Base-by-base conservation (phyloP, 2,797 vertebrate genomes). In the Botia kubotai region DNA sequence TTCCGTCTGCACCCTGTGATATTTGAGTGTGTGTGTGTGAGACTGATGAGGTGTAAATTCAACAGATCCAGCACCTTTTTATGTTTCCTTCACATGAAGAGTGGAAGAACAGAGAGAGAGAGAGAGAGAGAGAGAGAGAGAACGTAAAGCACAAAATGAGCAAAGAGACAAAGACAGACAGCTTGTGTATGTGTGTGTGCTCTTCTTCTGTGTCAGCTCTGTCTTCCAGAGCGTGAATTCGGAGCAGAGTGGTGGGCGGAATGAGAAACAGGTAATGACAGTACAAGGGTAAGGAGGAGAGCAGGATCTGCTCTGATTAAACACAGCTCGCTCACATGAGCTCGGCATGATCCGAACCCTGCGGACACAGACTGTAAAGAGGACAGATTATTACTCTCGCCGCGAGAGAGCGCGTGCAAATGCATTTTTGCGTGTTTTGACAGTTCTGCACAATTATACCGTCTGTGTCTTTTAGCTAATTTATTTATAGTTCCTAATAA, bases 201-300 rank as follows among this genome's bases (percentile, higher is more conserved):
- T 33, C 33, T 33, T 1, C 33, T 33, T 33, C 4, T 57, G 43
- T 70, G 63, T 60, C 66, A 76, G 65, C 62, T 52, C 71, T 75
- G 70, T 48, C 77, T 80, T 74, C 62, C 67, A 80, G 73, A 80
- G 78, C 62, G 23, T 74, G 68, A 80, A 74, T 74, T 80, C 78
- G 74, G 74, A 80, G 78, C 62, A 67, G 78, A 73, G 33, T 3
- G 74, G 79, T 80, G 79, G 71, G 70, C 6, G 71, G 79, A 80
- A 80, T 80, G 63, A 80, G 71, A 80, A 80, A 74, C 79, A 74
- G 79, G 79, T 80, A 74, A 80, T 62, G 62, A 46, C 71, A 73
- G 71, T 48, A 80, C 2, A n/a, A 74, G 79, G 39, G 17, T 48
- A 39, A 80, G 62, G 33, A 80, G 60, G 60, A 80, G 62, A 68